phyloP scores from a whole-genome alignment of 35 echinoderm and acorn worm genomes.

The Strongylocentrotus purpuratus region DNA sequence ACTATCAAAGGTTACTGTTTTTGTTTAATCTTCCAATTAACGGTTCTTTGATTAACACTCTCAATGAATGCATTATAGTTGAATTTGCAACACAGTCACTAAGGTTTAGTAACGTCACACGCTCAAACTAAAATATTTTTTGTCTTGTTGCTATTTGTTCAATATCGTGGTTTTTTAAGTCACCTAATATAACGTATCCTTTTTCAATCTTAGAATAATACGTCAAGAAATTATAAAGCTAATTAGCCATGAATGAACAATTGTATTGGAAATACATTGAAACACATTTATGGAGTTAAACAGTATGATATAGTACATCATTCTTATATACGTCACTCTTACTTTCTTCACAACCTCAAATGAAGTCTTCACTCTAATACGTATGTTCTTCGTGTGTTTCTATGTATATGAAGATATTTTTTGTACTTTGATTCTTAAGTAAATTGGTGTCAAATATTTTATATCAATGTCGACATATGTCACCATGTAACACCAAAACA shows the following conservation, averaged over 20 bases:
- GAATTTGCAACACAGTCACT: too few relatives aligned
- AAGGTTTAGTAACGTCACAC: too few relatives aligned
- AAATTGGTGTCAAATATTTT: not conserved
- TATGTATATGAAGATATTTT: constrained; percentile 24
- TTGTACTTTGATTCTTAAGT: not conserved
- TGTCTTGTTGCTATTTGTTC: too few relatives aligned
- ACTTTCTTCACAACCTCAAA: not conserved
- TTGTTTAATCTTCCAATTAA: not conserved
- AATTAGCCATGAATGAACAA: not conserved
- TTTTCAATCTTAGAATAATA: not conserved
- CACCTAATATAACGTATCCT: too few relatives aligned
- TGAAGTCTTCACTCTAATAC: not conserved
- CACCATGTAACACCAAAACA: not conserved
- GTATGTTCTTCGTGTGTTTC: not conserved
- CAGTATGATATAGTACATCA: not conserved
- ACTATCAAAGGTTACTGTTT: not conserved
- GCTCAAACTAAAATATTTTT: too few relatives aligned
- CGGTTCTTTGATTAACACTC: not conserved
- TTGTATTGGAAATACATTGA: not conserved
- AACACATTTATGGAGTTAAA: not conserved
- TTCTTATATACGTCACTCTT: not conserved
- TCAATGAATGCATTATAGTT: too few relatives aligned
- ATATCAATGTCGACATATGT: constrained; percentile 6
- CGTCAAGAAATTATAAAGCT: not conserved
- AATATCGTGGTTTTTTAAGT: too few relatives aligned